These are phyloP conservation scores for Drosophila meridionalis DNA, from an alignment of 2,888 invertebrate genomes.

Conservation along the genomic window DNA sequence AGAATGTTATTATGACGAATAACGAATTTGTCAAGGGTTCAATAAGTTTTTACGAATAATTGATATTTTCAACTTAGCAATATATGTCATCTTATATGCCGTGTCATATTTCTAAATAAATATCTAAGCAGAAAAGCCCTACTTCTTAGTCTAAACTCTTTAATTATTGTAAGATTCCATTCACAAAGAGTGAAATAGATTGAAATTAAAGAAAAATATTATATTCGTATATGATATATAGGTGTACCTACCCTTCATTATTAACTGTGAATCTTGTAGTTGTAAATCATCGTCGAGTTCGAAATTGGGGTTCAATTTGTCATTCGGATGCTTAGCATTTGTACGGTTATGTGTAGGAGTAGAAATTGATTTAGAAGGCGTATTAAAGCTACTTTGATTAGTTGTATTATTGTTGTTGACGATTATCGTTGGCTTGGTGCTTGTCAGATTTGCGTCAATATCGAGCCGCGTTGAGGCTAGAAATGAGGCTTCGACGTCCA, in stretches of 20 bases:
- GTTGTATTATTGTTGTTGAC: slow-evolving; percentile 55
- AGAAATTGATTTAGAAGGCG: slow-evolving; percentile 37
- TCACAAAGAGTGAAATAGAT: too few species aligned
- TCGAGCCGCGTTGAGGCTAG: not conserved
- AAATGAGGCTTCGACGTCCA: slow-evolving; percentile 32
- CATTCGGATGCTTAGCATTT: slow-evolving; percentile 11
- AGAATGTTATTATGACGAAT: too few species aligned
- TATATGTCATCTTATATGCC: too few species aligned
- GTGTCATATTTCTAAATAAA: too few species aligned
- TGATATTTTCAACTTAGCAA: too few species aligned
- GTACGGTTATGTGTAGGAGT: not conserved
- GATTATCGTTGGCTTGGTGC: not conserved
- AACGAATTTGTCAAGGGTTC: too few species aligned
- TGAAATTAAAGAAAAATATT: too few species aligned
- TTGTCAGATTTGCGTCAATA: not conserved
- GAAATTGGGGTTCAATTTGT: slow-evolving; percentile 1
- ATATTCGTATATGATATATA: not conserved
- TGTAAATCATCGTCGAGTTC: slow-evolving; percentile 43
- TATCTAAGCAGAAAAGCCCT: too few species aligned
- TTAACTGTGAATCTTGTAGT: slow-evolving; percentile 60
- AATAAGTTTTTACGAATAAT: too few species aligned
- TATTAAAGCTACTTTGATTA: slow-evolving; percentile 28
- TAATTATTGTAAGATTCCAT: too few species aligned
- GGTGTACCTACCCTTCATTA: slow-evolving; percentile 58
- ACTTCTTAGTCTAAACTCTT: too few species aligned